Evolutionary conservation across 1,140 invertebrate species (phyloP).

Genomic region (Mya arenaria): DNA sequence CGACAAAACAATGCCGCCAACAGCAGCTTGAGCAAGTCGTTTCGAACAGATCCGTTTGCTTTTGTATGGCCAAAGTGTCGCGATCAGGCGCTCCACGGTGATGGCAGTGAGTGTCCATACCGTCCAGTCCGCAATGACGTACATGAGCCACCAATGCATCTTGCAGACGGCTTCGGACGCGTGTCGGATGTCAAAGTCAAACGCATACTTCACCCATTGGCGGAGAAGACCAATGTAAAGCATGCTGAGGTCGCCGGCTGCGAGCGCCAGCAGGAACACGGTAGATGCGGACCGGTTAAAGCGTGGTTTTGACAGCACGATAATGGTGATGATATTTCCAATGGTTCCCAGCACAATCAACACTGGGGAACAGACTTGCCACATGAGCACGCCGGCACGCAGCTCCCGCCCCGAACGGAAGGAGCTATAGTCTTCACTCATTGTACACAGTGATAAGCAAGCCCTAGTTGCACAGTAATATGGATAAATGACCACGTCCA

Average conservation of each 20-base stretch:
- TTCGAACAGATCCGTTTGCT: conserved; percentile 56
- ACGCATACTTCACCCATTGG: conserved; percentile 53
- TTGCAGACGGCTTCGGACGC: conserved; percentile 51
- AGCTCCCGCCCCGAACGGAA: conserved; percentile 5
- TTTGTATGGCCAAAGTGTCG: conserved; percentile 60
- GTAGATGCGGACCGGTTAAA: conserved; percentile 42
- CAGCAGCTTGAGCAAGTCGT: conserved; percentile 26
- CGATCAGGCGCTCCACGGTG: conserved; percentile 67
- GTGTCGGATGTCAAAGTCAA: conserved; percentile 54
- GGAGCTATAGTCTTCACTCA: no score
- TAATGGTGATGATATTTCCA: conserved; percentile 63
- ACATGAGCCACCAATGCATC: conserved; percentile 63
- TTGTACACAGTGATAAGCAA: no score
- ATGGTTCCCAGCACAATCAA: conserved; percentile 60
- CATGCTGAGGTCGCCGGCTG: conserved; percentile 58
- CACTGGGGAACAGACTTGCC: conserved; percentile 54
- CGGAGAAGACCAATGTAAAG: conserved; percentile 67
- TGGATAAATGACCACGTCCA: no score
- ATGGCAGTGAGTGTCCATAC: conserved; percentile 70
- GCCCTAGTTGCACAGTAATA: no score
- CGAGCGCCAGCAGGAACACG: conserved; percentile 59
- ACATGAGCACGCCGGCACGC: conserved; percentile 23
- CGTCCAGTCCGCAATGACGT: conserved; percentile 58
- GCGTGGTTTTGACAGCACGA: conserved; percentile 48
- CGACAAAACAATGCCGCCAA: conserved; percentile 31